Conservation (phyloP, 2,888 invertebrate species). For the Pachycephus smyrnensis region DNA sequence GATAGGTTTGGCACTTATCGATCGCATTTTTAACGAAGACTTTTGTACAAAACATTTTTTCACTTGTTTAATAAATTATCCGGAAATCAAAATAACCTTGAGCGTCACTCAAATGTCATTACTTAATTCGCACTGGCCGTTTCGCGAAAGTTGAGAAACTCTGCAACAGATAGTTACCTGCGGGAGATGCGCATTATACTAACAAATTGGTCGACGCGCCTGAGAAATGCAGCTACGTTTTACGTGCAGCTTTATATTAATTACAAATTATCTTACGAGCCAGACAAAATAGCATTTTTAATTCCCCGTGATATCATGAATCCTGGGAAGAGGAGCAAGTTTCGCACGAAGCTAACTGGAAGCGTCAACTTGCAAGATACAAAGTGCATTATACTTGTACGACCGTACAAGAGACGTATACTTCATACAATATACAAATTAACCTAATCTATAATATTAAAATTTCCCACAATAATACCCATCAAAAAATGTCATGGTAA, state of each 20-base stretch:
- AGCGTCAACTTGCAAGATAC: not conserved
- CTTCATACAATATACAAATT: too few relatives aligned
- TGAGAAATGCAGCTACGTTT: slow-evolving; percentile 12
- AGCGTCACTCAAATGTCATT: not conserved
- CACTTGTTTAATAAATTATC: not conserved
- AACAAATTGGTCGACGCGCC: slow-evolving; percentile 20
- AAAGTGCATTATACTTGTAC: not conserved
- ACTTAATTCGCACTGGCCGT: not conserved
- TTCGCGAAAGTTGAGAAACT: slow-evolving; percentile 1
- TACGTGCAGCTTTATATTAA: slow-evolving; percentile 3
- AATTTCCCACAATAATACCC: not conserved
- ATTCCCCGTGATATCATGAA: not conserved
- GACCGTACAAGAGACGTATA: not conserved
- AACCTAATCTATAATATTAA: not conserved
- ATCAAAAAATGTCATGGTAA: not conserved
- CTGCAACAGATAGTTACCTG: slow-evolving; percentile 3
- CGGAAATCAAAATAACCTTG: not conserved
- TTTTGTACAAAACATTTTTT: not conserved
- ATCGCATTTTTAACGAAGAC: not conserved
- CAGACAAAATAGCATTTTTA: not conserved
- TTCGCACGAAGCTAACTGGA: not conserved
- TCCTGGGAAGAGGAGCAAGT: not conserved
- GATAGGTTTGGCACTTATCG: not conserved
- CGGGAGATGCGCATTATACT: slow-evolving; percentile 12
- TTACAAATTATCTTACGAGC: slow-evolving; percentile 1